Evolutionary conservation across 2,797 vertebrate species (phyloP).

Genomic region (Channallabes apus): DNA sequence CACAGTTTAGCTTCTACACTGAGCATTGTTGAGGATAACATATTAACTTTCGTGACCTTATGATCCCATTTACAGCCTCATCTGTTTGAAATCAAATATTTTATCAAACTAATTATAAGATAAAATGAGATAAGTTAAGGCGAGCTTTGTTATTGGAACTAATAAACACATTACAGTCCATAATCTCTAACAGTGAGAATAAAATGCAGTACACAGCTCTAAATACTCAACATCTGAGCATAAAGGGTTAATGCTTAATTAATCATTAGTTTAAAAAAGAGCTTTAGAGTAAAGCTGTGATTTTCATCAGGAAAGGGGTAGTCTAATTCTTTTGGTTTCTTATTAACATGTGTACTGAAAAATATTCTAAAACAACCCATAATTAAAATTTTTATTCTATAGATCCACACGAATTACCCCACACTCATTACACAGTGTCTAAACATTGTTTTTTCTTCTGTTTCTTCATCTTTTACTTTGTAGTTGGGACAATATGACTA

Average conservation of each 20-base stretch:
- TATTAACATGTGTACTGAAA: background rate
- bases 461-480: too few species aligned
- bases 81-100: too few species aligned
- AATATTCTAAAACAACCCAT: background rate
- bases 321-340: background rate
- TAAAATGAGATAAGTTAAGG: rapidly evolving
- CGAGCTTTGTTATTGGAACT: background rate
- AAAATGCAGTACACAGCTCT: background rate
- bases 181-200: too few species aligned
- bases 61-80: background rate
- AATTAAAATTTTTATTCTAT: background rate
- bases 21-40: background rate
- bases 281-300: background rate
- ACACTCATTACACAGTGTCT: too few species aligned
- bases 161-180: background rate
- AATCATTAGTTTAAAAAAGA: background rate
- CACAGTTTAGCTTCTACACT: background rate
- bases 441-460: too few species aligned
- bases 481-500: too few species aligned
- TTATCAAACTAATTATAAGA: background rate
- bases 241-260: too few species aligned
- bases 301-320: too few species aligned
- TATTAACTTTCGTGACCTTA: too few species aligned
- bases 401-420: background rate
- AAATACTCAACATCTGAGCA: too few species aligned